Evolutionary conservation across 2,797 vertebrate species (phyloP), one percentile per base, ranked within the genome.

Genomic region (Phataginus tricuspis): DNA sequence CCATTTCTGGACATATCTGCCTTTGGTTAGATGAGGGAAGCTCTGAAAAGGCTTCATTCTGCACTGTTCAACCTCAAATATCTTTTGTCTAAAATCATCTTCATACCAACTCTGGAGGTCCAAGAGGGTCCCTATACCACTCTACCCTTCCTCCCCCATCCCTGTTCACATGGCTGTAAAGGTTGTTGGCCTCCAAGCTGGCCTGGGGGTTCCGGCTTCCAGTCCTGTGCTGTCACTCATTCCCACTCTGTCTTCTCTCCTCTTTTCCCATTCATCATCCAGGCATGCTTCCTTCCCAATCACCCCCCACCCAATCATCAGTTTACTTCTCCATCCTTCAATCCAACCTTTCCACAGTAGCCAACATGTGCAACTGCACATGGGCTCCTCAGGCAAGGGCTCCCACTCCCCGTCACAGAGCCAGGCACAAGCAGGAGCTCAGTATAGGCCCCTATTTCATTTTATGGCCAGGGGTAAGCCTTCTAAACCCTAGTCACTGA

Each of bases 371-470:
- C 49, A 12, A 21, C 71, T 12, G 21, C 27, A 34, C 9, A 29
- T 5, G 7, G 71, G 21, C 68, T 27, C 31, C 42, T 61, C 18
- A 19, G 68, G 42, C 29, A 2, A 25, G 42, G 66, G 5, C n/a
- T 53, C 69, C 59, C 78, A 6, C 45, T 49, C 23, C 29, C 9
- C 10, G 2, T 31, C 31, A 4, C 7, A 2, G 78, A 27, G 63
- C 31, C 12, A 19, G 14, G 15, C 77, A 4, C 7, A 34, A 51
- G 21, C 14, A 45, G 55, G 42, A 1, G 6, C 95, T 55, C 21
- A 7, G 5, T 69, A 49, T 11, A 25, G 0, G 8, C 8, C 18
- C 4, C 19, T 9, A 0, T 57, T 64, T 66, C 55, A 27, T 13
- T 71, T 19, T 15, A 21, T 42, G 2, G 31, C 61, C 63, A 53